A percentile compares a stretch with the other conserved stretches of the same genome.
These are phyloP conservation scores for Podarcis siculus DNA, from an alignment of 2,797 vertebrate species.

Conservation along the genomic window DNA sequence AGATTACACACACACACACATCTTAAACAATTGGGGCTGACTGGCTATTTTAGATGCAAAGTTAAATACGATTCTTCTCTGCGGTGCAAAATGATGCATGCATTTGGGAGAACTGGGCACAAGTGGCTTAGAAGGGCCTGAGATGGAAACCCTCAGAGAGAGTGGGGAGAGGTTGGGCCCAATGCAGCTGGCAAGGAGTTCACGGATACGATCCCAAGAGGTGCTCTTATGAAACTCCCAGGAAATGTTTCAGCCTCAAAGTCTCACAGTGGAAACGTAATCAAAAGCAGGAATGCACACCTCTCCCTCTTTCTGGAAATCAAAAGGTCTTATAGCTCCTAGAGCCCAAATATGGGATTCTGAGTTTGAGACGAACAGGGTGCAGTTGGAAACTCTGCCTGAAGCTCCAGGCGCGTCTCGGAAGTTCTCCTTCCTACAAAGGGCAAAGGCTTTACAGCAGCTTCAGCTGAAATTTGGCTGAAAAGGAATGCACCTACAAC, in stretches of 20 bases:
- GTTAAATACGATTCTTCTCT: no score
- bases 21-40: no score
- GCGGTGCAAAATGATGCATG: no score
- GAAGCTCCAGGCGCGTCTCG: background rate
- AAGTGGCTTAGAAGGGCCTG: no score
- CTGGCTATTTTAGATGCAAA: no score
- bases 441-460: background rate
- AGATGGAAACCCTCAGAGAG: background rate
- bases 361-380: background rate
- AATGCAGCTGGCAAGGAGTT: background rate
- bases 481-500: background rate
- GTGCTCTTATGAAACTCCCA: background rate
- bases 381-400: background rate
- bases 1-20: background rate
- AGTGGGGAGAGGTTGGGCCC: background rate
- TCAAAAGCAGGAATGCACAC: no score
- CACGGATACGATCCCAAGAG: background rate
- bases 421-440: background rate
- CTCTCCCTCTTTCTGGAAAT: background rate
- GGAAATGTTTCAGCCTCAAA: background rate
- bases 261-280: background rate
- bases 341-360: background rate
- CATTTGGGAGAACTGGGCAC: background rate
- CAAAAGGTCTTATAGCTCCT: background rate
- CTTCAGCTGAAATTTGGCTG: background rate